A percentile compares a stretch with the other conserved stretches of the same genome.
Conservation (phyloP, 1,140 invertebrate genomes). For the Pseudachorutes palmiensis region DNA sequence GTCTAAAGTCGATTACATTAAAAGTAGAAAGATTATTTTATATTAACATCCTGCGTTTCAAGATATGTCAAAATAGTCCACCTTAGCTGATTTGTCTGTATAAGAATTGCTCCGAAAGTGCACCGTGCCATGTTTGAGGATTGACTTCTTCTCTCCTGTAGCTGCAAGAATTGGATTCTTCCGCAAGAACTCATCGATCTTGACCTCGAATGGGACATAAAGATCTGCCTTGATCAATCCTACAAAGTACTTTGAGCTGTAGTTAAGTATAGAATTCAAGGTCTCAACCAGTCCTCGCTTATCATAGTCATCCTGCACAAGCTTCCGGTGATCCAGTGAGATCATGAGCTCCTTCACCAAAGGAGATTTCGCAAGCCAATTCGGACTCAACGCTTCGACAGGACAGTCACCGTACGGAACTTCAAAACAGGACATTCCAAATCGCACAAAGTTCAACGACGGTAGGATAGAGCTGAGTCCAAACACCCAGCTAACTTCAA, state of each 20-base stretch:
- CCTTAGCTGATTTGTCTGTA: background rate
- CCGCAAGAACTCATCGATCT: background rate
- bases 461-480: background rate
- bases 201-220: background rate
- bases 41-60: too few species aligned
- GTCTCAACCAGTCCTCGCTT: background rate
- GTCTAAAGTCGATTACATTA: too few species aligned
- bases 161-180: background rate
- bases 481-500: background rate
- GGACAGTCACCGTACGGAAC: background rate
- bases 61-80: too few species aligned
- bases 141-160: background rate
- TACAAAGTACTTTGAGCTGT: background rate
- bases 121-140: background rate
- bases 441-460: background rate
- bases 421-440: constrained; percentile 3
- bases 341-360: constrained; percentile 1
- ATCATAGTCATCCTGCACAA: background rate
- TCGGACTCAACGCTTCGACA: background rate
- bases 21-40: too few species aligned
- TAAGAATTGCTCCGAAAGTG: background rate
- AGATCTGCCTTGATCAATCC: background rate
- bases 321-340: constrained; percentile 2
- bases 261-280: background rate
- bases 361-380: background rate